Evolutionary conservation across 2,888 invertebrate species (phyloP), one percentile per base, ranked within the genome.

Genomic region (Heteromurus nitidus): DNA sequence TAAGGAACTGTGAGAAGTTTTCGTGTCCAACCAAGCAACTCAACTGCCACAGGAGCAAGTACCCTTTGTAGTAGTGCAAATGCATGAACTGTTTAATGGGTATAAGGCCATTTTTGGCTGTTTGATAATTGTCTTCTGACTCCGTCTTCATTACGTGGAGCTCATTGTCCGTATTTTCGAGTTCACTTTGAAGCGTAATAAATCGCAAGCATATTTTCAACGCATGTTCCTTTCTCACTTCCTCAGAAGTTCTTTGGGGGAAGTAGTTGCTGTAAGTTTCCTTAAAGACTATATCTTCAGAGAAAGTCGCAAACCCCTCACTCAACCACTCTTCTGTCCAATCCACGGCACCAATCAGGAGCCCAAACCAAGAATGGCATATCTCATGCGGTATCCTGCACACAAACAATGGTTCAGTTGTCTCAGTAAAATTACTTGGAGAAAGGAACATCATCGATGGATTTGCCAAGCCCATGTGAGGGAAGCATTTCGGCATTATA

Each of bases 281-380:
- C 7, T 87, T 82, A 85, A 89, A 89, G 55, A 90, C 84, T 2
- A 88, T 82, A 73, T 89, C 90, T 86, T 90, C 90, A 67, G 89
- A 83, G 74, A 88, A 90, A 5, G 90, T 90, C 60, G 90, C 90
- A 86, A 90, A 90, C 7, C 90, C 90, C 86, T 90, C 90, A 75
- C 90, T 90, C 16, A 90, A 86, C 90, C 90, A 90, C 85, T 90
- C 90, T 86, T 90, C 90, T 18, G 89, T 89, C 90, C 90, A 90
- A 86, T 90, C 90, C 31, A 86, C 79, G 3, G 90, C 89, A 18
- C 90, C 90, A 70, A 90, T 89, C 16, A 88, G 83, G 2, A 90
- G 84, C 0, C 90, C 90, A 87, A 90, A 90, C 90, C 90, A 90
- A 0, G 88, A 88, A 82, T 90, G 90, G 72, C 88, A 87, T n/a